Evolutionary conservation across 2,888 invertebrate species (phyloP).

Genomic region (Capitulum mitella): DNA sequence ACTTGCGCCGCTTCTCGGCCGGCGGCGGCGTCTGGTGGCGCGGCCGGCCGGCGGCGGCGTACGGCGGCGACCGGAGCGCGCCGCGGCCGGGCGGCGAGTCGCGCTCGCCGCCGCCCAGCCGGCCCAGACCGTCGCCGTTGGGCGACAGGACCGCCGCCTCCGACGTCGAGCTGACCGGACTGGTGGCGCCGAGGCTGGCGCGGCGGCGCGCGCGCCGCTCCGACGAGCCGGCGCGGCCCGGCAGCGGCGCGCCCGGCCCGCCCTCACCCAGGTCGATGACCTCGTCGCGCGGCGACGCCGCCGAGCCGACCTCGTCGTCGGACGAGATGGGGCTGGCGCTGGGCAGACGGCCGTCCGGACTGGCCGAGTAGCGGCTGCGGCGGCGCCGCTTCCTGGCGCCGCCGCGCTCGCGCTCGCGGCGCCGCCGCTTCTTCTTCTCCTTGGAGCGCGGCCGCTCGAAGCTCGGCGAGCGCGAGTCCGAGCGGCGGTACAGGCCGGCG

Average conservation of each 20-base stretch:
- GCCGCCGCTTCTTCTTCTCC: slow-evolving; percentile 20
- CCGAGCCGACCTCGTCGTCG: slow-evolving; percentile 20
- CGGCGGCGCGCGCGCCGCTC: not conserved
- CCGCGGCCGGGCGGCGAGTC: not conserved
- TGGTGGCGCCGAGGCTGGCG: slow-evolving; percentile 12
- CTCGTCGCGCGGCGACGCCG: not conserved
- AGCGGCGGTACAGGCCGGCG: not conserved
- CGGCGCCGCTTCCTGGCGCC: slow-evolving; percentile 19
- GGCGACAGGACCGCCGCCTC: not conserved
- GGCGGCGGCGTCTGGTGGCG: not conserved
- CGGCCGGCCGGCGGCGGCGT: not conserved
- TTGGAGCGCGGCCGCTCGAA: not conserved
- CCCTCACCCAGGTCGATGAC: not conserved
- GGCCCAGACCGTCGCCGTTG: not conserved
- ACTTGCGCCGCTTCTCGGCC: not conserved
- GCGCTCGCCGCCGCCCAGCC: not conserved
- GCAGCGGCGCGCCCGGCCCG: not conserved
- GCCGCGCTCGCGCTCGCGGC: not conserved
- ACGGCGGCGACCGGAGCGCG: not conserved
- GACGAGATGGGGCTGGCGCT: slow-evolving; percentile 29
- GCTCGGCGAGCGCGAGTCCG: not conserved
- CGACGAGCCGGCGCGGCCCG: not conserved
- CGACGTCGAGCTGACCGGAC: not conserved
- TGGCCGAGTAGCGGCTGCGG: not conserved
- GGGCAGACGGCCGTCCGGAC: slow-evolving; percentile 10